A percentile compares a stretch with the other conserved stretches of the same genome.
These are phyloP conservation scores for Dendrolimus houi DNA, from an alignment of 2,888 invertebrate genomes.

Conservation along the genomic window DNA sequence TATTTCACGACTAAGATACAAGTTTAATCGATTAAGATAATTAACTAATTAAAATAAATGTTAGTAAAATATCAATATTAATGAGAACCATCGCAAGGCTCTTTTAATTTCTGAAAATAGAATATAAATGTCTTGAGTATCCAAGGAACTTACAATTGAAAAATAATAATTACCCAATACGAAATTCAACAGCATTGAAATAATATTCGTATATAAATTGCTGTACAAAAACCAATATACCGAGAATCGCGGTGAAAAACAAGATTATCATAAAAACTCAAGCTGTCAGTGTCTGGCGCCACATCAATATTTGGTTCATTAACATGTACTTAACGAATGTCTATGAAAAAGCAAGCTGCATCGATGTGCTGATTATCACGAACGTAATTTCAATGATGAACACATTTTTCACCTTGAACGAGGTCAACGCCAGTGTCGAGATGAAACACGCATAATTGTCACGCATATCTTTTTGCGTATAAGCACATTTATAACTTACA, in stretches of 20 bases:
- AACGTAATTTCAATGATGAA: conserved; percentile 41
- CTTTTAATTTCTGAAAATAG: too few relatives aligned
- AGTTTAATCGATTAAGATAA: too few relatives aligned
- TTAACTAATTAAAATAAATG: too few relatives aligned
- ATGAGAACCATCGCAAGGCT: too few relatives aligned
- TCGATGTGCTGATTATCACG: conserved; percentile 41
- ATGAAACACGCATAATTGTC: conserved; percentile 17
- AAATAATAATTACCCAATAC: not conserved
- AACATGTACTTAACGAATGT: conserved; percentile 23
- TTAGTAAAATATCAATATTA: too few relatives aligned
- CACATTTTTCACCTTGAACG: conserved; percentile 47
- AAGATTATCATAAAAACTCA: conserved; percentile 17
- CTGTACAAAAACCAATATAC: conserved; percentile 2
- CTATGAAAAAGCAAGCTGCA: conserved; percentile 31
- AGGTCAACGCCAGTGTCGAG: conserved; percentile 41
- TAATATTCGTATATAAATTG: conserved; percentile 1
- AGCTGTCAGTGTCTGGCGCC: conserved; percentile 25
- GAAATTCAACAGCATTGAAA: not conserved
- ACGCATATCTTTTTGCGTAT: not conserved
- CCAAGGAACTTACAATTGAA: not conserved
- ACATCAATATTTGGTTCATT: conserved; percentile 24
- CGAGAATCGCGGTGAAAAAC: not conserved
- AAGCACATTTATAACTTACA: not conserved
- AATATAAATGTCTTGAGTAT: too few relatives aligned
- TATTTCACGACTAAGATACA: too few relatives aligned